These are phyloP conservation scores for Penelope pileata DNA, from an alignment of 2,113 vertebrate species.

Conservation along the genomic window DNA sequence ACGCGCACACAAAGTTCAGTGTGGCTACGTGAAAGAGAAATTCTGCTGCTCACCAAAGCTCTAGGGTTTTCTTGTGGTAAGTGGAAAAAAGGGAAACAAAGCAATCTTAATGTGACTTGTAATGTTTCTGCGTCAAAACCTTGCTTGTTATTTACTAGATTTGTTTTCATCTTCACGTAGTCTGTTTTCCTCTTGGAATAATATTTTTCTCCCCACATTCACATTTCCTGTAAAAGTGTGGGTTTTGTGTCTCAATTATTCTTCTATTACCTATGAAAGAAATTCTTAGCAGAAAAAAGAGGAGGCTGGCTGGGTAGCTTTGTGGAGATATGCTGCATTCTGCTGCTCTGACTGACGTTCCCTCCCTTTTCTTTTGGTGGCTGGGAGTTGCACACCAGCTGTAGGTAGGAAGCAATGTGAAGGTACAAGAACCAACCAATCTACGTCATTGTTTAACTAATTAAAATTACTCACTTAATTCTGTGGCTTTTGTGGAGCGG, in stretches of 20 bases:
- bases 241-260: slow-evolving; percentile 51
- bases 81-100: not conserved
- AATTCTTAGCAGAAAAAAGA: slow-evolving; percentile 54
- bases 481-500: not conserved
- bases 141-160: slow-evolving; percentile 15
- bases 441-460: not conserved
- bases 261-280: slow-evolving; percentile 52
- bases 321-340: slow-evolving; percentile 42
- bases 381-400: slow-evolving; percentile 48
- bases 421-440: not conserved
- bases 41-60: not conserved
- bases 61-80: not conserved
- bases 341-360: slow-evolving; percentile 54
- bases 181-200: slow-evolving; percentile 41
- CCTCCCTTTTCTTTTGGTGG: slow-evolving; percentile 56
- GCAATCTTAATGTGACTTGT: not conserved
- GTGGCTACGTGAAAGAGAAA: not conserved
- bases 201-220: not conserved
- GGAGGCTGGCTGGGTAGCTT: slow-evolving; percentile 55
- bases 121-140: not conserved
- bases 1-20: not conserved
- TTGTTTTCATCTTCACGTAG: slow-evolving; percentile 34
- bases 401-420: slow-evolving; percentile 45
- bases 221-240: slow-evolving; percentile 34
- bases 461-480: slow-evolving; percentile 26